Base-by-base conservation (phyloP, 30 jellyfish, hydroid and myxozoan species). In the Aurelia sp. region DNA sequence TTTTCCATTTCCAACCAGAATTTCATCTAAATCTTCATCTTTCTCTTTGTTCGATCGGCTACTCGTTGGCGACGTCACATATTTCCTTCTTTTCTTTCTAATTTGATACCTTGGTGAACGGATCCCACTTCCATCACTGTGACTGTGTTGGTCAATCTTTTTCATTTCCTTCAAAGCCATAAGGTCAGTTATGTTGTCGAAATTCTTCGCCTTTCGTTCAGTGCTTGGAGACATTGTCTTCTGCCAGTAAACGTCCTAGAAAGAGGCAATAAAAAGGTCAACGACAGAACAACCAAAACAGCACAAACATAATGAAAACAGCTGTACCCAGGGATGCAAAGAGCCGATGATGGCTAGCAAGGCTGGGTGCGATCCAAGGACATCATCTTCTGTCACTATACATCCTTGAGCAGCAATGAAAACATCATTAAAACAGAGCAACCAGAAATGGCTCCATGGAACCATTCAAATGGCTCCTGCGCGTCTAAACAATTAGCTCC, bases 231-330 rank as follows among this genome's bases (percentile, higher is more conserved):
- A 82, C 55, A 55, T 37, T 12, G 35, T 74, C 57, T 84, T 84
- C 76, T 84, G 93, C 93, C 93, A 84, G 61, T 84, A 37, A 16
- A 73, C 86, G 64, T 84, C 93, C 93, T 84, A 51, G 58, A 30
- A 44, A 8, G 15, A 8, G 15, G 55, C 55, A 44, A 44, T 41
- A 10, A 8, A 44, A 7, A 44, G 10, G 55, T 44, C 9, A 7
- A 44, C 55, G 8, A 5, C 15, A 44, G 55, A 44, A 40, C 15
- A 3, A 8, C 13, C 55, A 3, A 41, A 41, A 41, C 52, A 41
- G 11, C 55, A 12, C 9, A 9, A 5, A 9, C 8, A 9, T 7
- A 44, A 7, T 44, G 55, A 4, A 44, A 44, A 44, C 55, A 44
- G 15, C 16, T 44, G 55, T 44, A 44, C 55, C 55, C 55, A 44